Evolutionary conservation across 2,797 vertebrate species (phyloP), one percentile per base, ranked within the genome.

Genomic region (Danio jaintianensis): DNA sequence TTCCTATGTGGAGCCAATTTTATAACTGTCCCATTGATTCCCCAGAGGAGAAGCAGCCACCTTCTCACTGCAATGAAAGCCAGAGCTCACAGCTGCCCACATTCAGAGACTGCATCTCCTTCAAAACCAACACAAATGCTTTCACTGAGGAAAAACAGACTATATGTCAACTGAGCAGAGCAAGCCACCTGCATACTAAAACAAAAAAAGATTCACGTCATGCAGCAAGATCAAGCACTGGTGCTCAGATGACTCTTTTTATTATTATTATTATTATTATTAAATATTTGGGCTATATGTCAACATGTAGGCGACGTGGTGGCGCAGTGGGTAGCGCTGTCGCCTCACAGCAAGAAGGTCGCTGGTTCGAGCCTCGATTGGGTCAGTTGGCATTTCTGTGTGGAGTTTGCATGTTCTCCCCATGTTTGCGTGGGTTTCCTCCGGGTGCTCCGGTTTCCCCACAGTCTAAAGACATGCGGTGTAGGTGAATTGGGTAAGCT

Each of bases 181-280:
- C 52, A 55, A 67, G 18, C 64, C 40, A 59, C 63, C 63, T 72
- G 84, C 74, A 85, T 85, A 79, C 84, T 72, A 85, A n/a, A 85
- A 81, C 29, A 29, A 50, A 61, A 70, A 62, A 43, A 63, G 38
- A 22, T 36, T 16, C 48, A 69, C 7, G 10, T 20, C 15, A 47
- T 4, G 22, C 50, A 53, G 43, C 13, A 40, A 63, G 63, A 53
- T 18, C 64, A 48, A 48, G 45, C 29, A 55, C 36, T 55, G 11
- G 5, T 6, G 36, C 9, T 40, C 11, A 40, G 63, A 6, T 56
- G 20, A 78, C 22, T 29, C 50, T 5, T 48, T 18, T 18, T 18
- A 58, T 40, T 11, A 2, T 76, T 1, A 2, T 6, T 61, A n/a
- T 2, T 59, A 15, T 45, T 29, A 6, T 50, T 52, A 1, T n/a